Evolutionary conservation across 2,797 vertebrate species (phyloP).

Genomic region (Delichon dasypus): DNA sequence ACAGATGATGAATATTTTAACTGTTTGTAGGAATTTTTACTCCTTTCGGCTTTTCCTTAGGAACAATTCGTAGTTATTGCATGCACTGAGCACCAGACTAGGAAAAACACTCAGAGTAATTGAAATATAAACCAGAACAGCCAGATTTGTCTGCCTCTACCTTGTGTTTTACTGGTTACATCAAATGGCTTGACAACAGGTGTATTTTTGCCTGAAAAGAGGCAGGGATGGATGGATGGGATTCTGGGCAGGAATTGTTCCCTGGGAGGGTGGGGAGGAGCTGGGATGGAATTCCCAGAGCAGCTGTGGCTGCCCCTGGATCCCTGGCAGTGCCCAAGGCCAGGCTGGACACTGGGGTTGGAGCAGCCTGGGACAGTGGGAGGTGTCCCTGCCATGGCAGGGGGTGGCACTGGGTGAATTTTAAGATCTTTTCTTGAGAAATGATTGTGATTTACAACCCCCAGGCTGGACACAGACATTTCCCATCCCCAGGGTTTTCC

Average conservation of each 20-base stretch:
- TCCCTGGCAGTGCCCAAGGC: no score
- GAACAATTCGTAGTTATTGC: rapidly evolving
- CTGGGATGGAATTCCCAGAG: no score
- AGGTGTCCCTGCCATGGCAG: background rate
- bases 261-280: no score
- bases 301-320: no score
- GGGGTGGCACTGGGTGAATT: rapidly evolving
- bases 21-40: background rate
- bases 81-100: rapidly evolving
- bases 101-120: background rate
- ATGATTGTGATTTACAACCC: rapidly evolving
- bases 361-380: background rate
- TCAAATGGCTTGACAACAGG: background rate
- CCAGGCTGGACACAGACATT: no score
- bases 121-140: background rate
- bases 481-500: no score
- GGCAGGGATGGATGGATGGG: background rate
- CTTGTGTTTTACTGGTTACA: background rate
- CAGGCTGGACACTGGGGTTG: no score
- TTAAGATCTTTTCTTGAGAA: background rate
- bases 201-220: background rate
- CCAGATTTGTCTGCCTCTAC: rapidly evolving
- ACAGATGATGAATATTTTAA: background rate
- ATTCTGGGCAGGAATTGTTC: no score
- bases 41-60: background rate